Conservation (phyloP, 2,113 vertebrate genomes). For the Oplegnathus fasciatus region DNA sequence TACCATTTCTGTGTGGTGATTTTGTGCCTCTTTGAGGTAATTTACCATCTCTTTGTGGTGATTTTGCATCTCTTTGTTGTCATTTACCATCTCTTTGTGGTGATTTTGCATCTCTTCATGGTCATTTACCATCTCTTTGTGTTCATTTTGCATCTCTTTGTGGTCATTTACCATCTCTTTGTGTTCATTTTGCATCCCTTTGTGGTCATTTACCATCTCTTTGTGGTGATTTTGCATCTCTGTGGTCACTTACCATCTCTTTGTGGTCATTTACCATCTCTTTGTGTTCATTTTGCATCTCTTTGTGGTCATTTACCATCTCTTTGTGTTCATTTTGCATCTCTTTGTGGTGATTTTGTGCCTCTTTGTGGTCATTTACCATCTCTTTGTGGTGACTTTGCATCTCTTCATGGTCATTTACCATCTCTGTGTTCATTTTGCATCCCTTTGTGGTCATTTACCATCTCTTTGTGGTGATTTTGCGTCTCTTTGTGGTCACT, state of each 20-base stretch:
- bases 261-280: neutral
- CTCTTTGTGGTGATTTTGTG: neutral
- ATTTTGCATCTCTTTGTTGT: no score
- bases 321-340: no score
- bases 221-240: neutral
- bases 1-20: neutral
- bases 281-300: neutral
- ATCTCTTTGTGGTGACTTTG: neutral
- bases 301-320: neutral
- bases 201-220: neutral
- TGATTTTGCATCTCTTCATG: neutral
- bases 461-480: neutral
- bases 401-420: neutral
- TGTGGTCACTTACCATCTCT: no score
- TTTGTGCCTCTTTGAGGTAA: no score
- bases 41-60: no score
- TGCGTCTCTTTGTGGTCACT: neutral
- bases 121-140: neutral
- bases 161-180: no score
- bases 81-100: no score
- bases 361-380: neutral
- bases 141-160: no score
- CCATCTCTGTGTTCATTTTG: neutral
- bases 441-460: neutral
- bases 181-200: neutral